Conservation (phyloP, 2,797 vertebrate genomes). For the Crenichthys baileyi region DNA sequence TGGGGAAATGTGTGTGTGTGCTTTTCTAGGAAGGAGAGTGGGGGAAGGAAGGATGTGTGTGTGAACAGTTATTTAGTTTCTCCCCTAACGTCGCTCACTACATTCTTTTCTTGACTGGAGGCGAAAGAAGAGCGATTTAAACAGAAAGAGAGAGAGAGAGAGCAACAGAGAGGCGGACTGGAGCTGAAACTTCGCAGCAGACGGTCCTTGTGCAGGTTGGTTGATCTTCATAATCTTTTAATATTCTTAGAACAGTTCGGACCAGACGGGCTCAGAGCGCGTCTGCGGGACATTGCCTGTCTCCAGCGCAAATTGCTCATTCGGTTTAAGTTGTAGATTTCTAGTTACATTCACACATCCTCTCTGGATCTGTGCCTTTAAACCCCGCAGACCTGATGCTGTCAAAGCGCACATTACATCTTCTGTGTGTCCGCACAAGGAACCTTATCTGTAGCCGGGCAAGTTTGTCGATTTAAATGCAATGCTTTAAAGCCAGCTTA, state of each 20-base stretch:
- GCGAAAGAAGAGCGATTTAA: slow-evolving; percentile 45
- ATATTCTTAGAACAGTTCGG: neutral
- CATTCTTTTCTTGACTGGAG: slow-evolving; percentile 65
- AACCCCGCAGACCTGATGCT: neutral
- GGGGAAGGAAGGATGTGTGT: slow-evolving; percentile 9
- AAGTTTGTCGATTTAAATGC: neutral
- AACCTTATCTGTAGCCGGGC: slow-evolving; percentile 6
- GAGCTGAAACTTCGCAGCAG: slow-evolving; percentile 56
- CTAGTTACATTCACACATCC: neutral
- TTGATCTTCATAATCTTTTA: neutral
- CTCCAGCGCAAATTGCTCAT: neutral
- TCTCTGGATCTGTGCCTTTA: slow-evolving; percentile 9
- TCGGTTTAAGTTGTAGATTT: neutral
- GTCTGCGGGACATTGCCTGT: slow-evolving; percentile 6
- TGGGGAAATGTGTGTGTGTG: slow-evolving; percentile 19
- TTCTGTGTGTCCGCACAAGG: neutral
- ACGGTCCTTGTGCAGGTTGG: slow-evolving; percentile 62
- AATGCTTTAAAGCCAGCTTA: neutral
- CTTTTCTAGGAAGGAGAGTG: neutral
- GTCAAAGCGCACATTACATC: slow-evolving; percentile 1
- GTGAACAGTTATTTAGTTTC: slow-evolving; percentile 61
- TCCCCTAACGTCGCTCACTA: slow-evolving; percentile 55
- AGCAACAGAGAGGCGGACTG: neutral
- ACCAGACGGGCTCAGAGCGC: neutral
- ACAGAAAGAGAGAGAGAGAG: neutral